Conservation (phyloP, 2,113 vertebrate species). For the Prietella phreatophila region DNA sequence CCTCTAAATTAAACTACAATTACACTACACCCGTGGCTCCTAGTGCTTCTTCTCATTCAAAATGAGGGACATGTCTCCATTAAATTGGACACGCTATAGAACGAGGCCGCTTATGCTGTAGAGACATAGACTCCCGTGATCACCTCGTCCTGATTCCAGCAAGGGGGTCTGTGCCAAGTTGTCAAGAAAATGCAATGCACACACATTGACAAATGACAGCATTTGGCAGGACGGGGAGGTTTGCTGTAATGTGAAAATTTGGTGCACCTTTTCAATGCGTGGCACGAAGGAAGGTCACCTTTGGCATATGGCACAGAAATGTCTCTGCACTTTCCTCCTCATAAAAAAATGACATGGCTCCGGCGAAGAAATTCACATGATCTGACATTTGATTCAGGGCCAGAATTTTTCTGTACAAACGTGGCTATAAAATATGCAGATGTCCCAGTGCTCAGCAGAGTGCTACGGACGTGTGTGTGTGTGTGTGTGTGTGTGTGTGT, state of each 20-base stretch:
- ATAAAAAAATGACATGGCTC: slow-evolving; percentile 53
- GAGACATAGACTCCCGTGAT: slow-evolving; percentile 21
- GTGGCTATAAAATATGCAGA: slow-evolving; percentile 74
- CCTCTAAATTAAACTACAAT: slow-evolving; percentile 25
- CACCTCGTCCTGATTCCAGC: slow-evolving; percentile 37
- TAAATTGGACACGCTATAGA: neutral
- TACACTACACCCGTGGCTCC: slow-evolving; percentile 1
- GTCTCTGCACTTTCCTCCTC: slow-evolving; percentile 46
- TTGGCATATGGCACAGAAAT: slow-evolving; percentile 41
- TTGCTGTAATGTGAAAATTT: slow-evolving; percentile 44
- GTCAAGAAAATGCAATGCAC: slow-evolving; percentile 39
- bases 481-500: neutral
- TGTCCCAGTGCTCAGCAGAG: slow-evolving; percentile 61
- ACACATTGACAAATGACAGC: slow-evolving; percentile 54
- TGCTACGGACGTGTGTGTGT: slow-evolving; percentile 49
- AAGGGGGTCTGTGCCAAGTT: slow-evolving; percentile 39
- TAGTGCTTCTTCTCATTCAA: slow-evolving; percentile 16
- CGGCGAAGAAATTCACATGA: slow-evolving; percentile 42
- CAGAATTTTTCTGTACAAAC: slow-evolving; percentile 65
- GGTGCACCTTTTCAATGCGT: slow-evolving; percentile 36
- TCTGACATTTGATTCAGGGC: slow-evolving; percentile 54
- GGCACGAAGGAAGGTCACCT: slow-evolving; percentile 55
- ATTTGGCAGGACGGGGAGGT: slow-evolving; percentile 42
- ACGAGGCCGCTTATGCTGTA: neutral
- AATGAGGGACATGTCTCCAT: slow-evolving; percentile 29